Conservation (phyloP, 2,797 vertebrate genomes). For the Sebastes taczanowskii region DNA sequence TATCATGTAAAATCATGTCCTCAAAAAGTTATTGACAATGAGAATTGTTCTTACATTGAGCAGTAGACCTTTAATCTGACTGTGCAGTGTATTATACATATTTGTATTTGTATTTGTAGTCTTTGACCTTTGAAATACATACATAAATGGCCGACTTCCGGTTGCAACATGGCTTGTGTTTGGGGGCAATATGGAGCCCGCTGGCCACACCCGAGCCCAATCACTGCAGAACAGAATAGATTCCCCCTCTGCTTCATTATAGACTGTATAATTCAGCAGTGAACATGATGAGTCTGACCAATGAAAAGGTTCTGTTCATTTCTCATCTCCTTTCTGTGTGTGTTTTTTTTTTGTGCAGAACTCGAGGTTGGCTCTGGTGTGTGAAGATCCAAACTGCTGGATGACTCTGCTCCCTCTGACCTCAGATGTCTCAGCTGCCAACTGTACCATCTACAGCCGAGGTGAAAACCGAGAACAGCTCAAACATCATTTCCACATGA, state of each 20-base stretch:
- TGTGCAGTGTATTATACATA: not conserved
- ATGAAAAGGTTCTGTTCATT: not conserved
- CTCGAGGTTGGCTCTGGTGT: constrained; percentile 76
- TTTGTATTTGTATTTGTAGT: no score
- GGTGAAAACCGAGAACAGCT: constrained; percentile 72
- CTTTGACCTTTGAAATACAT: no score
- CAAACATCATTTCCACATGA: not conserved
- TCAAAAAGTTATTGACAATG: fast-evolving
- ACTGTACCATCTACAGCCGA: constrained; percentile 88
- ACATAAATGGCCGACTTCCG: no score
- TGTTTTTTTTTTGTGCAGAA: constrained; percentile 68
- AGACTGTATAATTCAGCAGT: not conserved
- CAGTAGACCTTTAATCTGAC: not conserved
- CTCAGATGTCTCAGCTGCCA: constrained; percentile 78
- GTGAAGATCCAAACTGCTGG: constrained; percentile 89
- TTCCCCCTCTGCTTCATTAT: not conserved
- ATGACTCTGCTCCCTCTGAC: constrained; percentile 84
- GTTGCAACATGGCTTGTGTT: no score
- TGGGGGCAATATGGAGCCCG: no score
- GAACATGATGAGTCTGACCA: not conserved
- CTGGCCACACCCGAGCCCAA: no score
- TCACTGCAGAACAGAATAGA: not conserved
- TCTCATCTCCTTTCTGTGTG: not conserved
- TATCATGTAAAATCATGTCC: not conserved
- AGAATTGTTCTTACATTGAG: not conserved